Evolutionary conservation across 2,113 vertebrate species (phyloP), one percentile per base, ranked within the genome.

Genomic region (Bos javanicus): DNA sequence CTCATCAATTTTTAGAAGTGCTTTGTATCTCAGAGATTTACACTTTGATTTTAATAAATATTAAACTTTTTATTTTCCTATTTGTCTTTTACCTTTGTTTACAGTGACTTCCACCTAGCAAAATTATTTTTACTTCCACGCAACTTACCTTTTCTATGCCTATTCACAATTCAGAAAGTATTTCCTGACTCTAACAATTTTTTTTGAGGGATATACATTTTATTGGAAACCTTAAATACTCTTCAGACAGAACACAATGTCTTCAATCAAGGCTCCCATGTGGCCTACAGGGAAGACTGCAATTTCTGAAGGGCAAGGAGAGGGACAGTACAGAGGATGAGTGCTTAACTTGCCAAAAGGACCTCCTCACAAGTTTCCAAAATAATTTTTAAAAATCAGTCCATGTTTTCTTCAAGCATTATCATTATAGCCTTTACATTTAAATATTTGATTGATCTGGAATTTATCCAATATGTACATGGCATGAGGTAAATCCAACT

Each of bases 81-180:
- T 39, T 82, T 84, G 28, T 59, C 48, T 95, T 91, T 95, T 64
- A 91, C 90, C 81, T 83, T 90, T 85, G 28, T 71, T 91, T 91
- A 94, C 17, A 90, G n/a, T 78, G n/a, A 96, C 82, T 95, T 74
- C 90, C 62, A 39, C n/a, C 59, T 90, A 87, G 28, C 36, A 81
- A 62, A 88, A 89, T 52, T 88, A 71, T 89, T 93, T 90, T 84
- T 88, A 88, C 33, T 91, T 94, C 82, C 28, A 57, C 43, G 26
- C 82, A 93, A 23, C 56, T 81, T 83, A 82, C 30, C 48, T 96
- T 89, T 96, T 64, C 48, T 64, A 83, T 10, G 10, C 15, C 17
- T 96, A 2, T 43, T 82, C 54, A 78, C n/a, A 57, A 83, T 76
- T 95, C 56, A 76, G 74, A 90, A 93, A 91, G 15, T n/a, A 46